A percentile compares a stretch with the other conserved stretches of the same genome.
phyloP scores from a whole-genome alignment of 2,113 vertebrate species.

The Hepsetus odoe region DNA sequence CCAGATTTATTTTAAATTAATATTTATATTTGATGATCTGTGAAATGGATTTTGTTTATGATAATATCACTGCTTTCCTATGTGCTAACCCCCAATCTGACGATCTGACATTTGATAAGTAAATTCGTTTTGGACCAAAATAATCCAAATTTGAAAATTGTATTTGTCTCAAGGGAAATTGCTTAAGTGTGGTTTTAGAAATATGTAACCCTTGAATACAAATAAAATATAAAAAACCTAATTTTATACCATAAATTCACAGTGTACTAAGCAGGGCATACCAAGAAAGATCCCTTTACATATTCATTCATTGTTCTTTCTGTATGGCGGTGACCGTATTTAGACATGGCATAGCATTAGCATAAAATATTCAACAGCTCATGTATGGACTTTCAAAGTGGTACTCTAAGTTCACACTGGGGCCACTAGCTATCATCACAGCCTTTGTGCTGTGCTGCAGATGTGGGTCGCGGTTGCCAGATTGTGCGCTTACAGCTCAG shows the following conservation, averaged over 20 bases:
- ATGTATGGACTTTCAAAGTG: slow-evolving; percentile 26
- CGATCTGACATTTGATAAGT: too few relatives aligned
- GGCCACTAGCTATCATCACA: slow-evolving; percentile 10
- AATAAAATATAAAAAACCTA: neutral
- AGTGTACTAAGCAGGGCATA: neutral
- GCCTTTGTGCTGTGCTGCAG: slow-evolving; percentile 42
- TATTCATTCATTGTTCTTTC: neutral
- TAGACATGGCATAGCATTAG: neutral
- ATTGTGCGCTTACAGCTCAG: slow-evolving; percentile 9
- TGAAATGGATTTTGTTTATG: too few relatives aligned
- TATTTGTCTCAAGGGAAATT: too few relatives aligned
- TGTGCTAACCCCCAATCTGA: too few relatives aligned
- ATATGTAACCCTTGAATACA: neutral
- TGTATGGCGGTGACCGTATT: neutral
- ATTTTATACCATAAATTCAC: neutral
- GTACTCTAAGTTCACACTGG: slow-evolving; percentile 9
- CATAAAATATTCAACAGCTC: neutral
- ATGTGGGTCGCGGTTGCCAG: slow-evolving; percentile 39
- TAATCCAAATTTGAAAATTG: too few relatives aligned
- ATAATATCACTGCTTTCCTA: too few relatives aligned
- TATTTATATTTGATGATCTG: too few relatives aligned
- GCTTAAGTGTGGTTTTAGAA: too few relatives aligned
- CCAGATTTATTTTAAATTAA: too few relatives aligned
- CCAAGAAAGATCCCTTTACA: neutral
- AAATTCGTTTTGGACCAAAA: too few relatives aligned